Conservation (phyloP, 2,113 vertebrate genomes). For the Echinops telfairi region DNA sequence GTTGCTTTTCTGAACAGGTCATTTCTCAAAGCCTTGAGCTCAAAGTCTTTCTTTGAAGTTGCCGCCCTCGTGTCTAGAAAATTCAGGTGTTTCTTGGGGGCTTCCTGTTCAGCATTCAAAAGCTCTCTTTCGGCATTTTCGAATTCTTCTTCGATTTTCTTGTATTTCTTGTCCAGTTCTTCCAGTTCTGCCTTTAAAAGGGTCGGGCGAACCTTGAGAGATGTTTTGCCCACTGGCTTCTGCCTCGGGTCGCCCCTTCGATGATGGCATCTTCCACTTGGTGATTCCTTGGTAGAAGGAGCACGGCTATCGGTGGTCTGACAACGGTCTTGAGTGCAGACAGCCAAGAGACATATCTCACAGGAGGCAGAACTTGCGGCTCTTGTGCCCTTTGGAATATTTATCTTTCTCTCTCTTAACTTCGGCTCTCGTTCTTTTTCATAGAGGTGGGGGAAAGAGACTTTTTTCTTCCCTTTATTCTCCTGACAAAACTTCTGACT, state of each 20-base stretch:
- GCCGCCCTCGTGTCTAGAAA: slow-evolving; percentile 53
- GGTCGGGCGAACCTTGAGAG: slow-evolving; percentile 75
- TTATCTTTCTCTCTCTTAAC: too few relatives aligned
- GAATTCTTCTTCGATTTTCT: too few relatives aligned
- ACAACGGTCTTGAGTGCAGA: slow-evolving; percentile 49
- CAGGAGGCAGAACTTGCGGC: slow-evolving; percentile 66
- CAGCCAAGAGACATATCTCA: slow-evolving; percentile 56
- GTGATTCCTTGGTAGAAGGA: slow-evolving; percentile 80
- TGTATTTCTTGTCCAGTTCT: slow-evolving; percentile 69
- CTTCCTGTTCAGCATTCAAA: too few relatives aligned
- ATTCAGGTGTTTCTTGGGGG: too few relatives aligned
- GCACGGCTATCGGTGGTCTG: slow-evolving; percentile 69
- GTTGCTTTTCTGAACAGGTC: slow-evolving; percentile 78
- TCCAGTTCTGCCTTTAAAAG: slow-evolving; percentile 78
- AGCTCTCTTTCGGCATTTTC: slow-evolving; percentile 72
- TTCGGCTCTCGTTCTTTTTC: slow-evolving; percentile 53
- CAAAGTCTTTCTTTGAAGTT: slow-evolving; percentile 50
- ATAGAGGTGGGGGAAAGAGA: slow-evolving; percentile 67
- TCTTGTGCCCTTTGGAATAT: slow-evolving; percentile 69
- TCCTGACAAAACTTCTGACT: slow-evolving; percentile 76
- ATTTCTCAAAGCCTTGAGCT: slow-evolving; percentile 70
- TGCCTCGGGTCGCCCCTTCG: slow-evolving; percentile 46
- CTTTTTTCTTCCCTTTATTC: slow-evolving; percentile 70
- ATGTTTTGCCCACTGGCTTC: slow-evolving; percentile 60
- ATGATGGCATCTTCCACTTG: not conserved